Conservation (phyloP, 2,113 vertebrate species). For the Stictonetta naevosa region DNA sequence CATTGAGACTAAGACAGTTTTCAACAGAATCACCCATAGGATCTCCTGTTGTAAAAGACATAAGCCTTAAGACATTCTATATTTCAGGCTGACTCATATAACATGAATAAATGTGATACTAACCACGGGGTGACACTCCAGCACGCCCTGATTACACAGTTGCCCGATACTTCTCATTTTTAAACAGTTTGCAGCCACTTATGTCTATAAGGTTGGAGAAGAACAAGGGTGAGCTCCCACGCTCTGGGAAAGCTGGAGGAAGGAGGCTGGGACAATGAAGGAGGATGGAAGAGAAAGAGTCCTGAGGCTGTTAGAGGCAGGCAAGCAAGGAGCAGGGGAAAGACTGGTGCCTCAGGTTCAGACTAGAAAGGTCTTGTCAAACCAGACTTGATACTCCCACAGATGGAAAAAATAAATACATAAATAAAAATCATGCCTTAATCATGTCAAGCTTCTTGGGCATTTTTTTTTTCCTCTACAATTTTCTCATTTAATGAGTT, state of each 20-base stretch:
- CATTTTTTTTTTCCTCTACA: neutral
- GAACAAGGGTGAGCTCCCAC: neutral
- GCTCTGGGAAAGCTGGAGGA: neutral
- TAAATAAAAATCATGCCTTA: neutral
- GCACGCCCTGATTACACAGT: neutral
- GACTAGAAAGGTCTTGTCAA: neutral
- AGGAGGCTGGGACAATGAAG: neutral
- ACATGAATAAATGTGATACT: neutral
- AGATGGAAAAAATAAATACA: no score
- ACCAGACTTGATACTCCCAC: neutral
- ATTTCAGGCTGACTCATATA: neutral
- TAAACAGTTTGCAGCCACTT: neutral
- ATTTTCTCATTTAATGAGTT: neutral
- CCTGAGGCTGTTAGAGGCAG: neutral
- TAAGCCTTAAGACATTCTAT: accelerated
- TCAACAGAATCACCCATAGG: constrained; percentile 39
- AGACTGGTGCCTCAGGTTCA: neutral
- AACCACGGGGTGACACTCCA: neutral
- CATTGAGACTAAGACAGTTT: constrained; percentile 74
- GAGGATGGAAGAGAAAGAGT: neutral
- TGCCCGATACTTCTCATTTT: neutral
- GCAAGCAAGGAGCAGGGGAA: neutral
- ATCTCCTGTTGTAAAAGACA: constrained; percentile 29
- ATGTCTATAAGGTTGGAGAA: neutral
- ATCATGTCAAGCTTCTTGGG: neutral